A percentile compares a stretch with the other conserved stretches of the same genome.
Evolutionary conservation across 2,113 vertebrate genomes (phyloP).

Genomic region (Mustelus asterias): DNA sequence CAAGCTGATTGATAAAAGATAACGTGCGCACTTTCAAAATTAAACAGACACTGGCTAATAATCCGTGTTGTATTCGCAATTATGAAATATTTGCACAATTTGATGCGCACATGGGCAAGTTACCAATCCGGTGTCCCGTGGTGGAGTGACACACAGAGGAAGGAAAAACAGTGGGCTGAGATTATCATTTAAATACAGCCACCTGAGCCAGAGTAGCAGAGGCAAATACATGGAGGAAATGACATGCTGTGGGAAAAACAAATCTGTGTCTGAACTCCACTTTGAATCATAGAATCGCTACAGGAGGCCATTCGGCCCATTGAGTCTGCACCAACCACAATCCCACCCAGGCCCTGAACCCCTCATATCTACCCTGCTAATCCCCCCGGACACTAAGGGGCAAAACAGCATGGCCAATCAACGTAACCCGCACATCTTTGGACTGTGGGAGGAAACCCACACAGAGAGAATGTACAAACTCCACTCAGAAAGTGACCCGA

Average conservation of each 20-base stretch:
- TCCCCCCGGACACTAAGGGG: no score
- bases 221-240: not conserved
- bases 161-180: not conserved
- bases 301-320: no score
- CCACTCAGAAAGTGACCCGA: no score
- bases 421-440: no score
- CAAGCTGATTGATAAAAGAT: slow-evolving; percentile 12
- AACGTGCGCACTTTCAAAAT: not conserved
- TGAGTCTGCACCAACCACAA: no score
- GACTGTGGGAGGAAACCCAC: no score
- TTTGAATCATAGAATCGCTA: no score
- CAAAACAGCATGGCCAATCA: no score
- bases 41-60: not conserved
- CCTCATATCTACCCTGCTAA: no score
- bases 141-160: not conserved
- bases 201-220: not conserved
- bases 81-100: slow-evolving; percentile 6
- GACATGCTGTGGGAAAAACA: not conserved
- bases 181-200: not conserved
- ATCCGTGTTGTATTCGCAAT: not conserved
- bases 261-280: not conserved
- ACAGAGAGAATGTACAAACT: no score
- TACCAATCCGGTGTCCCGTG: not conserved
- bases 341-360: no score
- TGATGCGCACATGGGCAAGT: not conserved